Evolutionary conservation across 2,888 invertebrate species (phyloP).

Genomic region (Agapetus fuscipes): DNA sequence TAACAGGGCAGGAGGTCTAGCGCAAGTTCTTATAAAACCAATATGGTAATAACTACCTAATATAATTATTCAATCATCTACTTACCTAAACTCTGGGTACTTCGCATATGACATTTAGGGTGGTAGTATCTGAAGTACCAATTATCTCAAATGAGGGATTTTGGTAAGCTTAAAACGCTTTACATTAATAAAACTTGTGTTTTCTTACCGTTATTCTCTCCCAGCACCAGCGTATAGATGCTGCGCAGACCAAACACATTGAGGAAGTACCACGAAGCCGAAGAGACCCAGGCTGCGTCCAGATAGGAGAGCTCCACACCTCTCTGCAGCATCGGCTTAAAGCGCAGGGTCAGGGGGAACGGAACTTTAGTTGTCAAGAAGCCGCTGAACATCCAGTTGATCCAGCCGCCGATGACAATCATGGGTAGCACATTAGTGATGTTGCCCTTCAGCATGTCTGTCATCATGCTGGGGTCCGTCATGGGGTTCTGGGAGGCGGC

Average conservation of each 20-base stretch:
- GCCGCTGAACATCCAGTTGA: constrained; percentile 99
- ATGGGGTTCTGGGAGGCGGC: constrained; percentile 86
- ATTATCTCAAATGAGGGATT: neutral
- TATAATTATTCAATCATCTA: too few relatives aligned
- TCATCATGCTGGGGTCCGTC: constrained; percentile 95
- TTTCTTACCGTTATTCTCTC: constrained; percentile 90
- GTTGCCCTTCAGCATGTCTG: constrained; percentile 98
- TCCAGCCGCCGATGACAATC: constrained; percentile 99
- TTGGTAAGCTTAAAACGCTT: neutral
- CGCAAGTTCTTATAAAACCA: too few relatives aligned
- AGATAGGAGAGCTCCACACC: constrained; percentile 91
- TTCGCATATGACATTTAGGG: too few relatives aligned
- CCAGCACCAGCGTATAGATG: constrained; percentile 93
- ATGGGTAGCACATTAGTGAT: constrained; percentile 97
- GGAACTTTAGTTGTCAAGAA: constrained; percentile 99
- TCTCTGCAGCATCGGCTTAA: constrained; percentile 98
- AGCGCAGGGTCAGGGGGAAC: constrained; percentile 93
- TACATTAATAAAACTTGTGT: too few relatives aligned
- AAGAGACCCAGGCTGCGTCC: constrained; percentile 99
- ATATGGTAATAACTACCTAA: too few relatives aligned
- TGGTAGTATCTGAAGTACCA: constrained; percentile 9
- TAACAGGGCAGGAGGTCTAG: too few relatives aligned
- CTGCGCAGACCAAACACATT: constrained; percentile 98
- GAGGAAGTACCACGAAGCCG: constrained; percentile 99
- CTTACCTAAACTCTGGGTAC: too few relatives aligned